Evolutionary conservation across 1,140 invertebrate genomes (phyloP).

Genomic region (Meloidogyne exigua): DNA sequence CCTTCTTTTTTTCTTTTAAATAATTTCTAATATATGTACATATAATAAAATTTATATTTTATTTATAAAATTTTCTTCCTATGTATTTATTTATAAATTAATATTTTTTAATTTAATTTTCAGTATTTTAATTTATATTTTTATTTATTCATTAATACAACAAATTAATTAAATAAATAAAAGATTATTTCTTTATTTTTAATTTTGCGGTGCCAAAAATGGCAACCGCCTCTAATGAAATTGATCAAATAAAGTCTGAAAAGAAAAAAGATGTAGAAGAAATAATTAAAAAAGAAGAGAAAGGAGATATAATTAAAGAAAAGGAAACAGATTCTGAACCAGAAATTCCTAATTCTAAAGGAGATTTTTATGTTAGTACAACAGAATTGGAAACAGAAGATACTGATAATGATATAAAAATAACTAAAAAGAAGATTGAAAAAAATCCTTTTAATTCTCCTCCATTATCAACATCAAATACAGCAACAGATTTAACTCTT

Average conservation of each 20-base stretch:
- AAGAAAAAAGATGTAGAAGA: not conserved
- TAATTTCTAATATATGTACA: not conserved
- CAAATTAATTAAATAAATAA: not conserved
- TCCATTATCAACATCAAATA: not conserved
- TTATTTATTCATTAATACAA: too few species aligned
- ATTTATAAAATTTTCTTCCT: not conserved
- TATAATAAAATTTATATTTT: slow-evolving; percentile 1
- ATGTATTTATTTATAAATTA: too few species aligned
- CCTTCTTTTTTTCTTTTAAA: not conserved
- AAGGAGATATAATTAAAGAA: not conserved
- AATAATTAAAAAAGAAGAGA: not conserved
- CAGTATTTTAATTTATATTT: not conserved
- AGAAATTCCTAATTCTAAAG: slow-evolving; percentile 1
- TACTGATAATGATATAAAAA: not conserved
- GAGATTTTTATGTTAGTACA: slow-evolving; percentile 9
- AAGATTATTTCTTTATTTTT: not conserved
- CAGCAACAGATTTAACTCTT: not conserved
- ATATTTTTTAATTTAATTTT: not conserved
- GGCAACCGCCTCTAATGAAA: not conserved
- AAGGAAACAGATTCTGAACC: not conserved
- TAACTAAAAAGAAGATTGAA: not conserved
- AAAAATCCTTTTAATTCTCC: not conserved
- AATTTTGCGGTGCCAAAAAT: not conserved
- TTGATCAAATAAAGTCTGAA: not conserved
- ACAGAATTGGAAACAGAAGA: slow-evolving; percentile 18